A percentile compares a stretch with the other conserved stretches of the same genome.
These are phyloP conservation scores for Chloropsis cyanopogon DNA, from an alignment of 2,113 vertebrate species.

Conservation along the genomic window DNA sequence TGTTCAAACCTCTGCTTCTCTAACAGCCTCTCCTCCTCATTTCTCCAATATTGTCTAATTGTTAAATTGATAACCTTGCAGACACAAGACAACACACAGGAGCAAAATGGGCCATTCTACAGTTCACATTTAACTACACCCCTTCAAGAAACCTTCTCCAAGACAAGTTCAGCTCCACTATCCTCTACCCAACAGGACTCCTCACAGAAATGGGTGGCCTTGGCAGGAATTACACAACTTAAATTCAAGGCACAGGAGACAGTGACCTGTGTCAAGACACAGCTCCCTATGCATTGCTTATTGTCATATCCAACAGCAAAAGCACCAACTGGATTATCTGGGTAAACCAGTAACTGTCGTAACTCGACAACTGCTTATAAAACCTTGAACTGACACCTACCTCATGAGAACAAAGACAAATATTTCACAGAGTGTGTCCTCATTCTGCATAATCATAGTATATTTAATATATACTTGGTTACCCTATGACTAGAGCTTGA, in stretches of 20 bases:
- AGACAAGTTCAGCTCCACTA: not conserved
- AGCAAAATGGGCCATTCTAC: not conserved
- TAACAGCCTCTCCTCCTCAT: not conserved
- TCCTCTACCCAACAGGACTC: not conserved
- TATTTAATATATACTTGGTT: not conserved
- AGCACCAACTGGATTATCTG: not conserved
- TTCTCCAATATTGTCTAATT: not conserved
- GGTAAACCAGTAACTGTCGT: not conserved
- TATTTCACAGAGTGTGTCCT: not conserved
- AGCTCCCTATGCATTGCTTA: not conserved
- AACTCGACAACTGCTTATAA: fast-evolving
- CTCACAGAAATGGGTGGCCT: not conserved
- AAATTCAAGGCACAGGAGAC: not conserved
- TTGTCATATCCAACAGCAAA: not conserved
- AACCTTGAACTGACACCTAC: not conserved
- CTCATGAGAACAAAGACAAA: not conserved
- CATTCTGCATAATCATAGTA: not conserved
- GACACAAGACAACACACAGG: not conserved
- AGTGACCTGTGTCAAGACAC: not conserved
- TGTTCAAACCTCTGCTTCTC: not conserved
- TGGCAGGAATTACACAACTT: not conserved
- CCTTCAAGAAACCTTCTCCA: not conserved
- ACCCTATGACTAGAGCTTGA: not conserved
- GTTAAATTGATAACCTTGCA: not conserved
- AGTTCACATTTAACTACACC: not conserved